Evolutionary conservation across 2,888 invertebrate species (phyloP).

Genomic region (Xestia xanthographa): DNA sequence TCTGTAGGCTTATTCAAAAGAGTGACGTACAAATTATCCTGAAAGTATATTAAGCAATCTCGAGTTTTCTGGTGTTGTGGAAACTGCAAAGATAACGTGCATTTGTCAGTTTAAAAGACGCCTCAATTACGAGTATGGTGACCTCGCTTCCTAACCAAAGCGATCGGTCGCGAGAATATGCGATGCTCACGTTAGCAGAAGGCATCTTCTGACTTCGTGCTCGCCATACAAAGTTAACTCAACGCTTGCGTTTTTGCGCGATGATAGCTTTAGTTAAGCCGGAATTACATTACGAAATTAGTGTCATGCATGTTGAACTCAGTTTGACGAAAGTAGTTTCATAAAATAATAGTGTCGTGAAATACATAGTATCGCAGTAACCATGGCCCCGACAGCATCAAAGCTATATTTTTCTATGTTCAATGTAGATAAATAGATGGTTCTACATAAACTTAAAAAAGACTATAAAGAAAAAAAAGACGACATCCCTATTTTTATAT

Average conservation of each 20-base stretch:
- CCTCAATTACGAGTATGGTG: neutral
- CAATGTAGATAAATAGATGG: too few relatives aligned
- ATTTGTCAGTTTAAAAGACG: neutral
- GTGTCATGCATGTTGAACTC: too few relatives aligned
- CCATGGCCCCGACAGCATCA: too few relatives aligned
- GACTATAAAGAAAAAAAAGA: too few relatives aligned
- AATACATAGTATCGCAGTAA: too few relatives aligned
- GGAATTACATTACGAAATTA: too few relatives aligned
- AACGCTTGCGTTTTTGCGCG: neutral
- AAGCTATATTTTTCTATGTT: too few relatives aligned
- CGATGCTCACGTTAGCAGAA: neutral
- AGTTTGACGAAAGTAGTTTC: too few relatives aligned
- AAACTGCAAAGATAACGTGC: slow-evolving; percentile 41
- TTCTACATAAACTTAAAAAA: too few relatives aligned
- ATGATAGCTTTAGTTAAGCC: neutral
- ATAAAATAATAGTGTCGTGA: too few relatives aligned
- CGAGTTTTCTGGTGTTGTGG: slow-evolving; percentile 22
- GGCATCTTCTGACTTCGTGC: neutral
- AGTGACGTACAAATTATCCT: slow-evolving; percentile 61
- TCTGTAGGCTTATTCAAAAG: slow-evolving; percentile 48
- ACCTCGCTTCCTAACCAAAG: neutral
- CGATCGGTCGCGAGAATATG: neutral
- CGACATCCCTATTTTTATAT: too few relatives aligned
- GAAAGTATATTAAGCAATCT: slow-evolving; percentile 42
- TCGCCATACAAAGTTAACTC: neutral